These are phyloP conservation scores for Eulemur macaco DNA, from an alignment of 2,113 vertebrate species.

Conservation along the genomic window DNA sequence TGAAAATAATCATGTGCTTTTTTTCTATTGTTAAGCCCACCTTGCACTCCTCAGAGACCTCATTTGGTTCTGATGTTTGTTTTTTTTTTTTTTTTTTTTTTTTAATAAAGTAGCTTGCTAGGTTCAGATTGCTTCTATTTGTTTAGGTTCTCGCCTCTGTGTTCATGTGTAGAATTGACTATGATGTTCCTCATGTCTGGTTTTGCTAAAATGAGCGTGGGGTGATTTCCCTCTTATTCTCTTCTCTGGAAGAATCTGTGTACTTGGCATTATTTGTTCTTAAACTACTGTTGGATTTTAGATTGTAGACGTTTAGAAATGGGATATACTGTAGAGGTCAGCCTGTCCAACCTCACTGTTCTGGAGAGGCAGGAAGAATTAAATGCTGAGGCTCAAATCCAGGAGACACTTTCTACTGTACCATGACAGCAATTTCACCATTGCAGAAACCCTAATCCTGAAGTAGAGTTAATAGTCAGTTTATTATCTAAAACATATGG, in stretches of 20 bases:
- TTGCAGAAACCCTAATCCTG: not conserved
- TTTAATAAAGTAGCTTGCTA: not conserved
- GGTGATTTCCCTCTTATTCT: not conserved
- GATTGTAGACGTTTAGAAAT: not conserved
- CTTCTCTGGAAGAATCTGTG: not conserved
- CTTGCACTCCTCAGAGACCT: not conserved
- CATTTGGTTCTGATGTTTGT: not conserved
- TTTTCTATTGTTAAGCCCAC: not conserved
- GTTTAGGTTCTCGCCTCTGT: not conserved
- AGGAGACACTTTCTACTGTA: not conserved
- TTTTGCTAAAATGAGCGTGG: not conserved
- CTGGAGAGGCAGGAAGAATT: not conserved
- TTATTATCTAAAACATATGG: not conserved
- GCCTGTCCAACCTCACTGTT: not conserved
- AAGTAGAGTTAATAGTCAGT: not conserved
- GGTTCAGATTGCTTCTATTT: not conserved
- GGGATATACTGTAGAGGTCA: not conserved
- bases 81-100: not conserved
- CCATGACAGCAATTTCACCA: not conserved
- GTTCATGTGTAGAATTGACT: not conserved
- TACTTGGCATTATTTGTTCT: not conserved
- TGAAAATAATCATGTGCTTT: not conserved
- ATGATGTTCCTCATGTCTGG: not conserved
- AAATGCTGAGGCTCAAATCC: not conserved
- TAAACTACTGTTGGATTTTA: conserved; percentile 26